Conservation (phyloP, 2,113 vertebrate species). For the Petrocephalus microphthalmus region DNA sequence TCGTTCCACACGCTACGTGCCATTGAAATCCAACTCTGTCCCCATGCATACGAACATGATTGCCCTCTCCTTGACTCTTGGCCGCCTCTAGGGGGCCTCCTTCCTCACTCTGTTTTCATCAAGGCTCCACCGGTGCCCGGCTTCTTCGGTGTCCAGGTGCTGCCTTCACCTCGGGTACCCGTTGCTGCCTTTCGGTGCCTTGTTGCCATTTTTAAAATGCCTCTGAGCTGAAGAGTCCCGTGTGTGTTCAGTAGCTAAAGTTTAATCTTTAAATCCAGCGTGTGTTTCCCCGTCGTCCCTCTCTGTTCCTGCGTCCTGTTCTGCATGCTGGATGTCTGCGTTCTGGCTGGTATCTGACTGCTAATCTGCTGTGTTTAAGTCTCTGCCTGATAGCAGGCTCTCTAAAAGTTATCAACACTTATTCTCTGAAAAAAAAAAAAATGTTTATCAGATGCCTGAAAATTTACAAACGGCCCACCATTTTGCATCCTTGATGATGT, state of each 20-base stretch:
- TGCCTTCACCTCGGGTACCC: background rate
- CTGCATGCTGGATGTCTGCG: constrained; percentile 69
- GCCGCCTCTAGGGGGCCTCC: background rate
- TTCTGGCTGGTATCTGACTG: constrained; percentile 67
- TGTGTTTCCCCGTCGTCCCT: constrained; percentile 51
- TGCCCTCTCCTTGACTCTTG: background rate
- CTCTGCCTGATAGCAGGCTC: constrained; percentile 14
- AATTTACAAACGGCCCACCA: background rate
- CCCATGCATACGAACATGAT: background rate
- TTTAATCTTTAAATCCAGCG: background rate
- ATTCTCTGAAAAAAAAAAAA: background rate
- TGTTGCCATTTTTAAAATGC: background rate
- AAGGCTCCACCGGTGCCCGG: background rate
- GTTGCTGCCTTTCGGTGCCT: background rate
- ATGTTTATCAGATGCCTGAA: background rate
- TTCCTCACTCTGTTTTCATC: background rate
- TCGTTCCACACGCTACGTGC: background rate
- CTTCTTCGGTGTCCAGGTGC: background rate
- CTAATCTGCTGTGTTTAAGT: constrained; percentile 52
- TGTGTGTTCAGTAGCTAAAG: constrained; percentile 4
- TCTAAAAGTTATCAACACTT: background rate
- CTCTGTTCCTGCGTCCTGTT: constrained; percentile 51
- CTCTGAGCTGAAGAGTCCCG: constrained; percentile 21
- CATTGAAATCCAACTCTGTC: background rate
- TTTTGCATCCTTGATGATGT: background rate